A percentile compares a stretch with the other conserved stretches of the same genome.
Evolutionary conservation across 2,888 invertebrate genomes (phyloP).

Genomic region (Liposcelis brunnea): DNA sequence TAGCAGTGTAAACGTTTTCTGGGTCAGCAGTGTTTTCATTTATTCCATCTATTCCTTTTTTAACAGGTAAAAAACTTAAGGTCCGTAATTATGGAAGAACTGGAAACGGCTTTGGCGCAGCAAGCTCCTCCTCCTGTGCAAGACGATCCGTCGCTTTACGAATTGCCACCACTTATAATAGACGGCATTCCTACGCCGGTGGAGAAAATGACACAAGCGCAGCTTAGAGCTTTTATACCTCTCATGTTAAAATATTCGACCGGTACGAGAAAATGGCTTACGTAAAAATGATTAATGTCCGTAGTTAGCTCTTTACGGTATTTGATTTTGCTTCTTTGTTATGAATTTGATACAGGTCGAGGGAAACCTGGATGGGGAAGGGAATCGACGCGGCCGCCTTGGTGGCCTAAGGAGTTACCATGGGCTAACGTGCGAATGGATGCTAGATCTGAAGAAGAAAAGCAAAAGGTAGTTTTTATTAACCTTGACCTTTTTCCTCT

Average conservation of each 20-base stretch:
- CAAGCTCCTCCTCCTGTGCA: constrained; percentile 73
- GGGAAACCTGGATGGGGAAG: constrained; percentile 98
- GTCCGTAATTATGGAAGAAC: constrained; percentile 84
- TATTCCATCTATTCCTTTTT: constrained; percentile 6
- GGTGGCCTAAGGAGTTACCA: constrained; percentile 97
- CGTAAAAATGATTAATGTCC: background rate
- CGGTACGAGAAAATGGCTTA: constrained; percentile 33
- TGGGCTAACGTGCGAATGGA: constrained; percentile 99
- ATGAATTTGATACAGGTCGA: constrained; percentile 33
- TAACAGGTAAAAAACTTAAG: constrained; percentile 57
- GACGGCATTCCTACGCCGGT: constrained; percentile 97
- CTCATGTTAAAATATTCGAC: constrained; percentile 97
- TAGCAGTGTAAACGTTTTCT: background rate
- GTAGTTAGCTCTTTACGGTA: constrained; percentile 2
- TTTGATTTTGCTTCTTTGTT: constrained; percentile 1
- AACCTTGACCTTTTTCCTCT: background rate
- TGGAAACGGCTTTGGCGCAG: constrained; percentile 83
- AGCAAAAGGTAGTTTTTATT: constrained; percentile 53
- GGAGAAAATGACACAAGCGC: constrained; percentile 98
- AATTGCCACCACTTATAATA: constrained; percentile 87
- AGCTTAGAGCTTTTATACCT: constrained; percentile 89
- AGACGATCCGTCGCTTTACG: constrained; percentile 86
- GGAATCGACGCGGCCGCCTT: constrained; percentile 84
- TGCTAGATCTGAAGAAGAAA: constrained; percentile 87
- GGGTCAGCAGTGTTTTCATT: background rate